phyloP scores from a whole-genome alignment of 2,888 invertebrate species.

The Lochmaea crataegi region DNA sequence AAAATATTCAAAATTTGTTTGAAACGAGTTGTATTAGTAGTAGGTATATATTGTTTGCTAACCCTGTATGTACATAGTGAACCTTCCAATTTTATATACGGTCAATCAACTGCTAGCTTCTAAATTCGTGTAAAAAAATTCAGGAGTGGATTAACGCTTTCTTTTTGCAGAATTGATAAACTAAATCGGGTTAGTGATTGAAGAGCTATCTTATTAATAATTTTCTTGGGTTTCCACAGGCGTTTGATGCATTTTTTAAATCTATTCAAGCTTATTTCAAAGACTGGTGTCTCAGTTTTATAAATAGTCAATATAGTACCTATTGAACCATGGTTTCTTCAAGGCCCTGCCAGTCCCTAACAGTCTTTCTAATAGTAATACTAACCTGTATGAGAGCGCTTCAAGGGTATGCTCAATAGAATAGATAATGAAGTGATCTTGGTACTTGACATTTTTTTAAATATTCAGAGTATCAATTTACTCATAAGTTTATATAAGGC shows the following conservation, averaged over 20 bases:
- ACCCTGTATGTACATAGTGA: background rate
- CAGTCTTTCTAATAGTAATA: background rate
- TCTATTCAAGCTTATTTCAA: constrained; percentile 12
- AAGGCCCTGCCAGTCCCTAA: background rate
- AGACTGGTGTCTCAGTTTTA: background rate
- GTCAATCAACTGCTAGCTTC: no score
- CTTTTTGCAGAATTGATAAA: no score
- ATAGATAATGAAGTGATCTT: background rate
- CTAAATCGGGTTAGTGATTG: background rate
- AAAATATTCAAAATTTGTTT: background rate
- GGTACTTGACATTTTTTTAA: no score
- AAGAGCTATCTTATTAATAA: background rate
- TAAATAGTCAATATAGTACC: constrained; percentile 9
- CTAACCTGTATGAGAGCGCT: background rate
- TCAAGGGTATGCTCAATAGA: background rate
- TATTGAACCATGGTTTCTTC: constrained; percentile 10
- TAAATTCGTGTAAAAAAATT: no score
- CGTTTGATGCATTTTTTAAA: constrained; percentile 7
- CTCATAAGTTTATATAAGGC: no score
- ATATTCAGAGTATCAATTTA: no score
- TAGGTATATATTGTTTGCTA: constrained; percentile 1
- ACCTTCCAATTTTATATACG: no score
- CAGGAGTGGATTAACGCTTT: no score
- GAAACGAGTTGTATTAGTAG: no score
- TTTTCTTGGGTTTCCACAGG: constrained; percentile 14